Conservation (phyloP, 2,888 invertebrate species). For the Xestia rhomboidea region DNA sequence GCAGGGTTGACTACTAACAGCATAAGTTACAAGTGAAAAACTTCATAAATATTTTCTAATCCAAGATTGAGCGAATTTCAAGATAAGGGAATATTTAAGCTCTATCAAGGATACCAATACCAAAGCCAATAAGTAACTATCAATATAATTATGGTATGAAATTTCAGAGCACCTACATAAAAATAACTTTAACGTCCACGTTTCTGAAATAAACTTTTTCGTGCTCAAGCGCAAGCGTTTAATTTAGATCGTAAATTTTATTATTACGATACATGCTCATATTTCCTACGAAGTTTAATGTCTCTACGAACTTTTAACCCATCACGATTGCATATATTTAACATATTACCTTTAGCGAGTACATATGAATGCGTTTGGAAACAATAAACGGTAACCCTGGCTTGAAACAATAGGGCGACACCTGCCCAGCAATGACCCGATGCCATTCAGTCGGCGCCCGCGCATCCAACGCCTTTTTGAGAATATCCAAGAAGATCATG, state of each 20-base stretch:
- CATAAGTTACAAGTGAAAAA: neutral
- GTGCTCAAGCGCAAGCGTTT: constrained; percentile 31
- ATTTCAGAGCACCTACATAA: neutral
- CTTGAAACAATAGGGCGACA: constrained; percentile 68
- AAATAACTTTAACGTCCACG: constrained; percentile 10
- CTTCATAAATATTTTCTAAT: neutral
- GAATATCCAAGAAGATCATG: constrained; percentile 60
- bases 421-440: constrained; percentile 72
- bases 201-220: constrained; percentile 30
- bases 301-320: constrained; percentile 51
- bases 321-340: constrained; percentile 53
- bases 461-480: constrained; percentile 65
- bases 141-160: neutral
- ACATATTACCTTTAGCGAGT: constrained; percentile 46
- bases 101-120: neutral
- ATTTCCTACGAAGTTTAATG: constrained; percentile 44
- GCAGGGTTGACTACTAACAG: constrained; percentile 15
- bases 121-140: neutral
- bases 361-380: constrained; percentile 35
- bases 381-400: constrained; percentile 59
- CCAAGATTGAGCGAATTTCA: neutral
- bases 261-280: constrained; percentile 22
- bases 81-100: neutral
- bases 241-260: constrained; percentile 45
- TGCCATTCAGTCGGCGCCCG: constrained; percentile 61